Evolutionary conservation across 2,888 invertebrate species (phyloP).

Genomic region (Platycheirus albimanus): DNA sequence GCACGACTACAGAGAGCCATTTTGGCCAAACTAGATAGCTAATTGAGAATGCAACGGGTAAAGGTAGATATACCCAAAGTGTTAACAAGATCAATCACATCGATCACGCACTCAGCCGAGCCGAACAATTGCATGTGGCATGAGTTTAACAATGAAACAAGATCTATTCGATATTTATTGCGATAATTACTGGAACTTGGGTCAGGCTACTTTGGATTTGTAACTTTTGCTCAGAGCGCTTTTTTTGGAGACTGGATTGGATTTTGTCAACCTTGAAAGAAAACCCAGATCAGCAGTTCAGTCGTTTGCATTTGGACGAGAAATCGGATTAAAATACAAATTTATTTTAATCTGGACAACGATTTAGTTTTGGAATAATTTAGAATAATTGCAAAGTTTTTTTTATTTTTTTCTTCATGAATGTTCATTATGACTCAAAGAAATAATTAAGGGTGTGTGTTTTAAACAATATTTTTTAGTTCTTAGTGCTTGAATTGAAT

Average conservation of each 20-base stretch:
- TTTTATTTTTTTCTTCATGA: too few relatives aligned
- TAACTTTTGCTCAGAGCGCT: slow-evolving; percentile 24
- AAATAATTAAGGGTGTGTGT: too few relatives aligned
- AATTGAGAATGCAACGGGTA: slow-evolving; percentile 44
- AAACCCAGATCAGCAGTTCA: slow-evolving; percentile 5
- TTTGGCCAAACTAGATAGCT: slow-evolving; percentile 33
- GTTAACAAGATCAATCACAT: slow-evolving; percentile 71
- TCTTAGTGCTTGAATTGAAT: too few relatives aligned
- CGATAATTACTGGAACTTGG: slow-evolving; percentile 48
- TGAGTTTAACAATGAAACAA: slow-evolving; percentile 7
- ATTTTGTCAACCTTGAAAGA: slow-evolving; percentile 67
- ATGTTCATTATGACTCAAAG: too few relatives aligned
- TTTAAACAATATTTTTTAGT: too few relatives aligned
- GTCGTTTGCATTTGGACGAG: background rate
- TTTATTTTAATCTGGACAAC: slow-evolving; percentile 16
- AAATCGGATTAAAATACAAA: background rate
- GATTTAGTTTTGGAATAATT: slow-evolving; percentile 14
- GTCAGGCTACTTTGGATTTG: slow-evolving; percentile 27
- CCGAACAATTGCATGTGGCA: slow-evolving; percentile 39
- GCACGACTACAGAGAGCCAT: slow-evolving; percentile 21
- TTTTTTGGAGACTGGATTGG: slow-evolving; percentile 23
- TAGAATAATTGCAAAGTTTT: background rate
- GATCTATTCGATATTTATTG: slow-evolving; percentile 45
- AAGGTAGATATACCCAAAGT: slow-evolving; percentile 37
- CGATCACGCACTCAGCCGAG: slow-evolving; percentile 59